Evolutionary conservation across 2,888 invertebrate genomes (phyloP), one percentile per base, ranked within the genome.

Genomic region (Lacanobia oleracea): DNA sequence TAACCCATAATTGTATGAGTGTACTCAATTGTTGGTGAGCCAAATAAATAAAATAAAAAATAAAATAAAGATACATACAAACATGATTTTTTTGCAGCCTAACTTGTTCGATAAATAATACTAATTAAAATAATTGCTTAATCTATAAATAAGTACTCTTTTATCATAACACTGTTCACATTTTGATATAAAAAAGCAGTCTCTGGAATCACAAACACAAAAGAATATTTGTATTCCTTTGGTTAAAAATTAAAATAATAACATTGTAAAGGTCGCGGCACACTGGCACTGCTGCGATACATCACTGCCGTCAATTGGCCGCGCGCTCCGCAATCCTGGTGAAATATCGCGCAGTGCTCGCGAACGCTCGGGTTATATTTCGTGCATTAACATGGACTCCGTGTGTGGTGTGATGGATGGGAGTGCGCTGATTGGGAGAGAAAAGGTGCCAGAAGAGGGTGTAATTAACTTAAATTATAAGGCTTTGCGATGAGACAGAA

Each of bases 221-320:
- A 23, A 43, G 6, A 33, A 27, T 18, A 62, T 14, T n/a, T 1
- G 0, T 33, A 27, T 18, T 27, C 14, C 10, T 1, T 1, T 0
- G 14, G 5, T 27, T 43, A 5, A 57, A 21, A 57, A 37, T 45
- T 76, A 21, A 67, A 67, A 45, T 18, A 51, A 45, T 21, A 45
- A 37, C 23, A 45, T 43, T 43, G 43, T 18, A 21, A 76, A 18
- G 76, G 53, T 51, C 4, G 23, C 12, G 3, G 9, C 33, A 43
- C 53, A 68, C 65, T 45, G 60, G 12, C 27, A 57, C 40, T 50
- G 50, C n/a, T 62, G 14, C 51, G 51, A 83, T 84, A 72, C 71
- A 84, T 84, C 72, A 71, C 65, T 16, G 61, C 48, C 48, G 68
- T 72, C 72, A 81, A 68, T 77, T 75, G 56, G 57, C 56, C 61